Base-by-base conservation (phyloP, 2,797 vertebrate species). In the Rhyacichthys aspro region DNA sequence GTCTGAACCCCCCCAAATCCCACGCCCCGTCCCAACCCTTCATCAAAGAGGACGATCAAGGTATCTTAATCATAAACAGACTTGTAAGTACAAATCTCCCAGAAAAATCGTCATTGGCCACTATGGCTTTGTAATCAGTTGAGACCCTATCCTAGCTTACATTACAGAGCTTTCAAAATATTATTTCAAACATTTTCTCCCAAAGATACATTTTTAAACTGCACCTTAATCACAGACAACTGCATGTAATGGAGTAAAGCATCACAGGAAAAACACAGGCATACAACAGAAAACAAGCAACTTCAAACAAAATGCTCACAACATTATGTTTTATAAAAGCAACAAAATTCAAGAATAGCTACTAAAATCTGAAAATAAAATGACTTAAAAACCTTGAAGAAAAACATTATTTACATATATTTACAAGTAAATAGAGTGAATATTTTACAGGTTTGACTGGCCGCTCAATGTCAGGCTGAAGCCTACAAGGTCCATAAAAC, bases 381-480 rank as follows among this genome's bases (percentile, higher is more conserved):
- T 78, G 92, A 94, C 93, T 94, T 96, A 94, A 95, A 98, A 97
- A 95, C 92, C 64, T 85, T 88, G 87, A 94, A 94, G 91, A 83
- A 93, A 93, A 93, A 94, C 92, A 92, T 93, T 95, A 94, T 94
- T 88, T 90, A 92, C 90, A 90, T 65, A 63, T 89, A 91, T 92
- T 88, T 90, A 93, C 88, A 90, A 61, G 86, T 76, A 83, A 86
- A 79, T 70, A 85, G 83, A 78, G 76, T 62, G 87, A 89, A 78
- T 89, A 91, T 87, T 79, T 76, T 90, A 89, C 90, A 88, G 89
- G 91, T 93, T 92, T 90, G 93, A 96, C 94, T 94, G 95, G 94
- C 94, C 92, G 89, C 91, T 94, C 90, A 86, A 94, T 94, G 94
- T 92, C 91, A 91, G 89, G 92, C 89, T 87, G 87, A 88, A 94